Percentiles rank a stretch among this genome's conserved stretches.
These are phyloP conservation scores for Brachirus orientalis DNA, from an alignment of 2,113 vertebrate species.

Conservation along the genomic window DNA sequence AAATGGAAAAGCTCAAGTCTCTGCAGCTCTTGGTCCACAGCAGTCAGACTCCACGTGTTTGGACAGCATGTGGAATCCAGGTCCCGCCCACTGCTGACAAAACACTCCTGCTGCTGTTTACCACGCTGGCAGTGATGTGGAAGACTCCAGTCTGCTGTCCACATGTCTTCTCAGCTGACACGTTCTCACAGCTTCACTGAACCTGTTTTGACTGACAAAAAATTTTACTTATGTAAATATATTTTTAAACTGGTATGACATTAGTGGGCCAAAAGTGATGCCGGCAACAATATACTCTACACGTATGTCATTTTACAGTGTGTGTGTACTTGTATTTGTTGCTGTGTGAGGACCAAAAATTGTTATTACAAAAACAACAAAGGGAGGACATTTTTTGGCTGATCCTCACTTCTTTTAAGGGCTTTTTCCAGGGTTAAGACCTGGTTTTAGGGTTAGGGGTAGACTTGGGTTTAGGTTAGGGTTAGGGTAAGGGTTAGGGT, in stretches of 20 bases:
- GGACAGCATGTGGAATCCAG: conserved; percentile 43
- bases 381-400: too few species aligned
- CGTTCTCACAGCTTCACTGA: conserved; percentile 40
- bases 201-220: not conserved
- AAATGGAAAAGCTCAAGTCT: conserved; percentile 27
- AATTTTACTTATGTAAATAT: not conserved
- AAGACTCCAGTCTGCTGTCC: conserved; percentile 48
- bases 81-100: conserved; percentile 45
- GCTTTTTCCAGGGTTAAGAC: too few species aligned
- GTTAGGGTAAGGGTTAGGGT: too few species aligned
- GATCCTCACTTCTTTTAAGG: too few species aligned
- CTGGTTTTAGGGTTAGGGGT: too few species aligned
- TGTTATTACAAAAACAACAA: too few species aligned
- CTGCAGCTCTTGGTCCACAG: conserved; percentile 6
- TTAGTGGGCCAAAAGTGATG: not conserved
- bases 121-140: conserved; percentile 48
- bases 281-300: too few species aligned
- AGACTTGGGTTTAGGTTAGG: too few species aligned
- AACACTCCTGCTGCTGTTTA: conserved; percentile 65
- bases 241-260: conserved; percentile 10
- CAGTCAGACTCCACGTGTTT: conserved; percentile 53
- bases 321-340: too few species aligned
- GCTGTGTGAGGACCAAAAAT: too few species aligned
- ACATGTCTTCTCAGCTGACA: conserved; percentile 48
- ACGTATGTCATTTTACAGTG: not conserved